Evolutionary conservation across 2,888 invertebrate species (phyloP).

Genomic region (Acanthoscelides obtectus): DNA sequence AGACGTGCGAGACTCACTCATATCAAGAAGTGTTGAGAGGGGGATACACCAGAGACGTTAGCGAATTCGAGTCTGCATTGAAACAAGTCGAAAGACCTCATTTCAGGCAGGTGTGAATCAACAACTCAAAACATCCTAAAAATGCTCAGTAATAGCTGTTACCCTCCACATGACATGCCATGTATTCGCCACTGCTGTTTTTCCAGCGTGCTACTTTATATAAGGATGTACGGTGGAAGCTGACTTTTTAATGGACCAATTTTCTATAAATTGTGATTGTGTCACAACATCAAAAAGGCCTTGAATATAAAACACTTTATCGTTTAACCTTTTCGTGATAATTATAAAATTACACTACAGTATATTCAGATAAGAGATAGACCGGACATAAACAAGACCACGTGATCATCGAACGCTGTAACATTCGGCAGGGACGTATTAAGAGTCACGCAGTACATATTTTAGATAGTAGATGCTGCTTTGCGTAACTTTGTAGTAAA

Average conservation of each 20-base stretch:
- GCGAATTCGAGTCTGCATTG: constrained; percentile 20
- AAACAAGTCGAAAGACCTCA: constrained; percentile 20
- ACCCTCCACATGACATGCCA: not conserved
- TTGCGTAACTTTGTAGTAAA: too few species aligned
- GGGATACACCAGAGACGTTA: constrained; percentile 24
- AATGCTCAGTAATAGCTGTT: not conserved
- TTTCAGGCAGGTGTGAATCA: constrained; percentile 24
- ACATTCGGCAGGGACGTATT: too few species aligned
- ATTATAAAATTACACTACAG: too few species aligned
- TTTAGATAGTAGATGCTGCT: too few species aligned
- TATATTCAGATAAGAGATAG: too few species aligned
- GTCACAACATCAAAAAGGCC: too few species aligned
- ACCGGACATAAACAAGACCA: too few species aligned
- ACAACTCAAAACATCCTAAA: not conserved
- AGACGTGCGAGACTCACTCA: constrained; percentile 21
- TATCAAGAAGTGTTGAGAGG: constrained; percentile 26
- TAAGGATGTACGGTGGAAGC: not conserved
- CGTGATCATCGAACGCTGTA: too few species aligned
- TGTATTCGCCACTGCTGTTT: not conserved
- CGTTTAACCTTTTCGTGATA: too few species aligned
- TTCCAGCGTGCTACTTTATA: not conserved
- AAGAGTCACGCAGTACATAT: too few species aligned
- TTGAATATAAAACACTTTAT: too few species aligned
- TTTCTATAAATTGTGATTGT: too few species aligned
- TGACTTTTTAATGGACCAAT: not conserved